Evolutionary conservation across 2,113 vertebrate species (phyloP).

Genomic region (Eptesicus fuscus): DNA sequence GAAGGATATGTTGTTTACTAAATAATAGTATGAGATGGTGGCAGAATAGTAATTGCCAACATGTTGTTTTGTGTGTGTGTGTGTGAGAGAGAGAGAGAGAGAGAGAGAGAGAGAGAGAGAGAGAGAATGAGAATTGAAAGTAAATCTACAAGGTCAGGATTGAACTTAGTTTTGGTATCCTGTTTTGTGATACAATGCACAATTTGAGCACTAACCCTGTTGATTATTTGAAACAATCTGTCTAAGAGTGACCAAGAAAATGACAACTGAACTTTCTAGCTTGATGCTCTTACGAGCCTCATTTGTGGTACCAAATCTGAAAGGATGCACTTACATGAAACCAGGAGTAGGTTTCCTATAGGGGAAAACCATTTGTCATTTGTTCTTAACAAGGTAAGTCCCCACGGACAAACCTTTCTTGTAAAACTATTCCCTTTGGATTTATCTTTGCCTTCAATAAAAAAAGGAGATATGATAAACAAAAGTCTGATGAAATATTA

Average conservation of each 20-base stretch:
- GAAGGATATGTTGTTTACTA: neutral
- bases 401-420: constrained; percentile 65
- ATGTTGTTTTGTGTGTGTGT: neutral
- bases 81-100: neutral
- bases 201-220: constrained; percentile 28
- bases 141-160: neutral
- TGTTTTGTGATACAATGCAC: neutral
- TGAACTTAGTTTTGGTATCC: constrained; percentile 16
- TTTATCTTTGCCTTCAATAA: constrained; percentile 71
- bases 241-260: constrained; percentile 1
- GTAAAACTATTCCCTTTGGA: constrained; percentile 69
- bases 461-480: constrained; percentile 71
- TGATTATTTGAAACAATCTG: constrained; percentile 35
- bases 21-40: constrained; percentile 23
- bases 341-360: constrained; percentile 32
- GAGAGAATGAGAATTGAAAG: neutral
- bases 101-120: too few relatives aligned
- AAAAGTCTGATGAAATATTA: constrained; percentile 73
- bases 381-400: constrained; percentile 63
- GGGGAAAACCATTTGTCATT: constrained; percentile 56
- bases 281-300: constrained; percentile 30
- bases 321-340: constrained; percentile 61
- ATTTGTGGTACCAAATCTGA: constrained; percentile 60
- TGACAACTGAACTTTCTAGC: constrained; percentile 7
- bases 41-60: constrained; percentile 10